Percentiles rank a stretch among this genome's conserved stretches.
Conservation (phyloP, 2,113 vertebrate species). For the Dicrurus megarhynchus region DNA sequence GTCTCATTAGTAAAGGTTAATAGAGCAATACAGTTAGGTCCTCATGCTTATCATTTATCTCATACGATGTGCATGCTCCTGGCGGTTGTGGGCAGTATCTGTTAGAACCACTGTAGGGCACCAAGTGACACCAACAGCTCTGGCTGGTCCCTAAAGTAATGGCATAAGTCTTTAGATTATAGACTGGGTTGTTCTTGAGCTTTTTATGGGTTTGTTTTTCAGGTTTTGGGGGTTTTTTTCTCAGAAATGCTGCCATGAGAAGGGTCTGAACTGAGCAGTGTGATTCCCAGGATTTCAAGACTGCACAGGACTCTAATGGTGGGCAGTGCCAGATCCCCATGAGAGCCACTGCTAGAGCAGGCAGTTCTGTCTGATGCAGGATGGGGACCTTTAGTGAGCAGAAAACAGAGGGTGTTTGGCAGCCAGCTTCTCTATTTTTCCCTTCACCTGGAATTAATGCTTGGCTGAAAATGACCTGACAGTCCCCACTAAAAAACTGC, state of each 20-base stretch:
- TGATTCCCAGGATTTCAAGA: background rate
- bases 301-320: rapidly evolving
- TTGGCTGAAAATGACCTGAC: background rate
- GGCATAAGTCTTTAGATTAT: background rate
- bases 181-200: background rate
- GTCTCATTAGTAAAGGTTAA: background rate
- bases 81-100: background rate
- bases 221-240: background rate
- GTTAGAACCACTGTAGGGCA: background rate
- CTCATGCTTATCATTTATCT: background rate
- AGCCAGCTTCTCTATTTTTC: background rate
- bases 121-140: background rate
- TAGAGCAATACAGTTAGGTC: background rate
- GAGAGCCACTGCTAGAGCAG: background rate
- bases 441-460: background rate
- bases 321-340: rapidly evolving
- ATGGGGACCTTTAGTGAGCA: background rate
- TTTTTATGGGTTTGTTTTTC: background rate
- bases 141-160: background rate
- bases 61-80: too few relatives aligned
- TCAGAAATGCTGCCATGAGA: background rate
- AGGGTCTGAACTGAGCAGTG: background rate
- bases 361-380: background rate
- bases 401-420: background rate
- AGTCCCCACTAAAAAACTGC: background rate